A percentile compares a stretch with the other conserved stretches of the same genome.
phyloP scores from a whole-genome alignment of 2,888 invertebrate species.

The Synergus umbraculus region DNA sequence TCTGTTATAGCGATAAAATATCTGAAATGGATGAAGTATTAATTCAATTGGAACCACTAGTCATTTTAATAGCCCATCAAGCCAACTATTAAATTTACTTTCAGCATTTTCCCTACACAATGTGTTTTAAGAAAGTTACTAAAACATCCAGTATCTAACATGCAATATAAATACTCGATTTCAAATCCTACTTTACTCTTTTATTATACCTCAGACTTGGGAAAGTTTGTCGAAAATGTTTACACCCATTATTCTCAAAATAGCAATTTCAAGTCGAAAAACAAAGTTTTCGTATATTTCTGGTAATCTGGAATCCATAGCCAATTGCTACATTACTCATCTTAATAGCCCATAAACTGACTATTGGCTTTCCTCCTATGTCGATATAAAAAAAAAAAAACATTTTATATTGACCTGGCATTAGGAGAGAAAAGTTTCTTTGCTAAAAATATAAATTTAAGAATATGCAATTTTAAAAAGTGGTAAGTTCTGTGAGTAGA shows the following conservation, averaged over 20 bases:
- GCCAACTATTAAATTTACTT: conserved; percentile 1
- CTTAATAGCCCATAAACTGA: conserved; percentile 63
- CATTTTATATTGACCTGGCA: background rate
- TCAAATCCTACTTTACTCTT: background rate
- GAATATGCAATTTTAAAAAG: background rate
- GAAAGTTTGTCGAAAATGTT: conserved; percentile 6
- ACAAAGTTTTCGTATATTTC: conserved; percentile 30
- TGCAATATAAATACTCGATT: background rate
- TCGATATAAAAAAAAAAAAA: background rate
- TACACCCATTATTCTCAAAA: background rate
- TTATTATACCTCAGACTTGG: conserved; percentile 11
- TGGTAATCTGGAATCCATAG: conserved; percentile 56
- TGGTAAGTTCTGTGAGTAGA: background rate
- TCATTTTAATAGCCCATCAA: background rate
- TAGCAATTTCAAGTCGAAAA: background rate
- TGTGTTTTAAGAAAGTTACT: background rate
- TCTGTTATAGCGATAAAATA: background rate
- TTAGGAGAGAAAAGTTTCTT: background rate
- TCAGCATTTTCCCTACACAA: background rate
- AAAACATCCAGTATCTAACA: background rate
- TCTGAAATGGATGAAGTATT: background rate
- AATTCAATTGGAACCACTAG: background rate
- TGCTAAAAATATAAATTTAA: background rate
- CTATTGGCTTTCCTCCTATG: conserved; percentile 44
- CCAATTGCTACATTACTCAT: conserved; percentile 60